Base-by-base conservation (phyloP, 2,888 invertebrate species). In the Phaedon cochleariae region DNA sequence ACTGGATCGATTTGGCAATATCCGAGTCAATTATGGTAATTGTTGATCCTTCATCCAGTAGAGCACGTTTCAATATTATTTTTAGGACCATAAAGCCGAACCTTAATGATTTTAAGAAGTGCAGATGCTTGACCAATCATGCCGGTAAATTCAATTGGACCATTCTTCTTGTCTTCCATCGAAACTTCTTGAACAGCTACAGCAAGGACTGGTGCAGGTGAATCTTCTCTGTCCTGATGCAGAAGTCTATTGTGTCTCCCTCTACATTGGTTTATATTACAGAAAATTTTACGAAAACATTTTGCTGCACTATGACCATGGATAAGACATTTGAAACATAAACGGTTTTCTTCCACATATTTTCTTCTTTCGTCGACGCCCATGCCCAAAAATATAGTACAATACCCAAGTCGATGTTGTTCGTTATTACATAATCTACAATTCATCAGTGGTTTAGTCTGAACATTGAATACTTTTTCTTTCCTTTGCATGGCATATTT, bases 21-120 rank as follows among this genome's bases (percentile, higher is more conserved):
- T 53, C 53, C 26, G 7, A 53, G 29, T 53, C 31, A 7, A 26
- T 12, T 17, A 29, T 22, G 2, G 31, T 53, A 18, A 18, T 29
- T 15, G 31, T 53, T 1, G 52, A 22, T 6, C 26, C 51, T 18
- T 48, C 1, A 0, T 48, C 20, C 5, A 18, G 48, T 18, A 2
- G 10, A 51, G 51, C 51, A 51, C 22, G 51, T 51, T 51, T 51
- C 51, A 26, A 51, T 26, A 4, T 22, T 6, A 26, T 15, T 51
- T 26, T 26, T 12, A 12, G 26, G 1, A 21, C 26, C 51, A 51
- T 51, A 17, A 12, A 51, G 7, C 22, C 12, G 18, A 21, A 49
- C 17, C 15, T 52, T 53, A 6, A 31, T 17, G 4, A 31, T 53
- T 31, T 53, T 53, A 1, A 53, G 31, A 9, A 53, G 52, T 53